Evolutionary conservation across 2,113 vertebrate species (phyloP), one percentile per base, ranked within the genome.

Genomic region (Brienomyrus longianalis): DNA sequence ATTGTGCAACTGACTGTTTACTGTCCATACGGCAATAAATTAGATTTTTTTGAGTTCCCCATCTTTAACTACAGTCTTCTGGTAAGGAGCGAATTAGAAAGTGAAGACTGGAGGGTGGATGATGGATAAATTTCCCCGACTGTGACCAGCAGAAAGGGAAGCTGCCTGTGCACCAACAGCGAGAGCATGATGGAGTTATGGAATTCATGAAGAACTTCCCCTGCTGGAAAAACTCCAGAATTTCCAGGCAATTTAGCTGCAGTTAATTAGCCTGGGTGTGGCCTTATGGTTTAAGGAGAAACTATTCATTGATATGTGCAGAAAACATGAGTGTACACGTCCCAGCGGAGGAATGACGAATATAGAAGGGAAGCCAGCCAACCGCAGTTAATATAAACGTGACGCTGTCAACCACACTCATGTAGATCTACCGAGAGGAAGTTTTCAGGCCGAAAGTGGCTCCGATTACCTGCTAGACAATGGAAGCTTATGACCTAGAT

Each of bases 391-490:
- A 90, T 83, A 92, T 83, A 83, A 91, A 66, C 80, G 85, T 85
- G 51, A 50, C 87, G 51, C 86, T 59, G 48, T 51, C 89, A 88
- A 86, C 66, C 86, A 91, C 86, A 91, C 86, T 88, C 62, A 88
- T n/a, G 84, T 88, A 92, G 50, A 88, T 86, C 10, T 86, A 45
- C 83, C 89, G 90, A 92, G 87, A 92, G 91, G 92, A 93, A 85
- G 62, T 51, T 92, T 90, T 89, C 90, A 91, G 83, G 23, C 85
- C 47, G 83, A 15, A 83, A 91, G 54, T 39, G 51, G 89, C 90
- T 92, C 90, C 87, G 91, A 88, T 93, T 94, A 90, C 92, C 91
- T 88, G 89, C 89, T 88, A 88, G 54, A 93, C 93, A 92, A 91
- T 92, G 87, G 74, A 80, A 92, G 88, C 91, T 93, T 91, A 91